Conservation (phyloP, 1,140 invertebrate species). For the Orius insidiosus region DNA sequence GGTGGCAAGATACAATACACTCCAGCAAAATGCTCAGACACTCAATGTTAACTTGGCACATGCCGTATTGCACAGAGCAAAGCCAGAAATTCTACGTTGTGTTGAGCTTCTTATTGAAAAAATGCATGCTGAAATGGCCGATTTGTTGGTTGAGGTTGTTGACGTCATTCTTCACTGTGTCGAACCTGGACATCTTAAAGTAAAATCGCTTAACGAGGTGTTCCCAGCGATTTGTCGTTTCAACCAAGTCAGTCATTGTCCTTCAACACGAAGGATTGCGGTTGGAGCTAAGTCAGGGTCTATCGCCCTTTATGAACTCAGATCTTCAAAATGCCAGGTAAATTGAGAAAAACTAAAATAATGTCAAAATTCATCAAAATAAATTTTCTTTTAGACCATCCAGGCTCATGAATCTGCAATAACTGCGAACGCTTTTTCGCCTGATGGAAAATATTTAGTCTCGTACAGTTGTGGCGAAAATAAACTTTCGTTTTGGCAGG, state of each 20-base stretch:
- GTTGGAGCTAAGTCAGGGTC: slow-evolving; percentile 86
- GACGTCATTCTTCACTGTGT: slow-evolving; percentile 96
- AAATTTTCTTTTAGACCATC: slow-evolving; percentile 61
- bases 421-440: slow-evolving; percentile 85
- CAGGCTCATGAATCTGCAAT: slow-evolving; percentile 73
- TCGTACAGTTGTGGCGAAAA: slow-evolving; percentile 93
- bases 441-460: slow-evolving; percentile 92
- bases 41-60: slow-evolving; percentile 65
- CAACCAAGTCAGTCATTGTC: slow-evolving; percentile 71
- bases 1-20: slow-evolving; percentile 79
- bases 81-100: slow-evolving; percentile 83
- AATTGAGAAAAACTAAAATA: slow-evolving; percentile 29
- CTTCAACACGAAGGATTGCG: slow-evolving; percentile 79
- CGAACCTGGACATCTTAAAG: slow-evolving; percentile 82
- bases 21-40: slow-evolving; percentile 67
- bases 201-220: slow-evolving; percentile 73
- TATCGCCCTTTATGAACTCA: slow-evolving; percentile 87
- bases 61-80: slow-evolving; percentile 67
- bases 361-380: background rate
- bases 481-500: slow-evolving; percentile 96
- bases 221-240: slow-evolving; percentile 87
- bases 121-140: slow-evolving; percentile 87
- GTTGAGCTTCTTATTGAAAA: slow-evolving; percentile 94
- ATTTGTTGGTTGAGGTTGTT: slow-evolving; percentile 87
- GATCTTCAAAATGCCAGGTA: slow-evolving; percentile 78